phyloP scores from a whole-genome alignment of 2,888 invertebrate genomes.

The Acleris holmiana region DNA sequence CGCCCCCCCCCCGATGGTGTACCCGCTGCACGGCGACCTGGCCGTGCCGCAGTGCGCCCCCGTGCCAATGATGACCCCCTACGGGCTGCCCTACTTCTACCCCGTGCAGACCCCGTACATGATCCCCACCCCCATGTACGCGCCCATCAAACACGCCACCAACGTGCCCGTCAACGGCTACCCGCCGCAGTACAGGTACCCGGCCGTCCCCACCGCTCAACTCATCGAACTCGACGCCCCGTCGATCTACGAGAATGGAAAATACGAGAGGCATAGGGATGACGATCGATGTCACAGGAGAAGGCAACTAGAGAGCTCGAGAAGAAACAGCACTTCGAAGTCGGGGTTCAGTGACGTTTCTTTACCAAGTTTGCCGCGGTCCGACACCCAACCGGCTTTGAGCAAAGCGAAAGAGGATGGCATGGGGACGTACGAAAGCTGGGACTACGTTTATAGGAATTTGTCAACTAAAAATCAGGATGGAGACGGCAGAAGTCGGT shows the following conservation, averaged over 20 bases:
- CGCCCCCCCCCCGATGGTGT: constrained; percentile 59
- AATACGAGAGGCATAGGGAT: constrained; percentile 61
- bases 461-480: constrained; percentile 89
- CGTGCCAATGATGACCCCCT: constrained; percentile 68
- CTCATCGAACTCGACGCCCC: constrained; percentile 87
- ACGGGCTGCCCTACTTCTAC: constrained; percentile 75
- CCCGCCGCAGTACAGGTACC: constrained; percentile 72
- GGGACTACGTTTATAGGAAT: constrained; percentile 92
- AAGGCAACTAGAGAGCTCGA: constrained; percentile 57
- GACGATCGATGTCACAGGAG: constrained; percentile 59
- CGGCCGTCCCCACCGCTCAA: constrained; percentile 86
- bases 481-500: constrained; percentile 87
- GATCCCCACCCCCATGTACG: constrained; percentile 75
- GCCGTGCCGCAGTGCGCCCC: constrained; percentile 55
- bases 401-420: constrained; percentile 86
- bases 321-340: constrained; percentile 70
- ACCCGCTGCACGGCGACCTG: constrained; percentile 57
- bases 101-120: constrained; percentile 77
- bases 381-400: constrained; percentile 76
- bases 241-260: constrained; percentile 70
- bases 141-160: constrained; percentile 75
- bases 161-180: constrained; percentile 79
- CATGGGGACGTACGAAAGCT: constrained; percentile 88
- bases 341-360: constrained; percentile 74
- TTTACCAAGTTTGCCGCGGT: constrained; percentile 72